Percentiles rank a stretch among this genome's conserved stretches.
phyloP scores from a whole-genome alignment of 2,888 invertebrate species.

The Blastobasis lacticolella region DNA sequence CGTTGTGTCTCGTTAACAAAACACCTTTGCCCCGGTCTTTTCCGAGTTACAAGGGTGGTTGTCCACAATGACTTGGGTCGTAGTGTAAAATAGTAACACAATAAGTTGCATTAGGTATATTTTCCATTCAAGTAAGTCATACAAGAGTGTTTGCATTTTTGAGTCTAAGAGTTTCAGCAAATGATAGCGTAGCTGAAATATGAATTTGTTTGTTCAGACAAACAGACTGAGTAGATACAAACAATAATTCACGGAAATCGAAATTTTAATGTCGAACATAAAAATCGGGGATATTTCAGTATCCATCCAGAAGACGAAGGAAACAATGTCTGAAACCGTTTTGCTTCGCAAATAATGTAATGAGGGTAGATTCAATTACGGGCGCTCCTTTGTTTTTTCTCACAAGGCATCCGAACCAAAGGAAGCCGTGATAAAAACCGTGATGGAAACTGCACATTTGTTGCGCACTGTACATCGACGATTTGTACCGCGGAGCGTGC shows the following conservation, averaged over 20 bases:
- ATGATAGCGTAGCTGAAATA: neutral
- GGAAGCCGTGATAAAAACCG: conserved; percentile 47
- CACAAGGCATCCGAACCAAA: conserved; percentile 20
- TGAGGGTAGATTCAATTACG: conserved; percentile 66
- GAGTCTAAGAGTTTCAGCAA: neutral
- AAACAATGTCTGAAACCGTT: conserved; percentile 26
- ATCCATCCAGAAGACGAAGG: too few species aligned
- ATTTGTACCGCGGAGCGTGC: conserved; percentile 57
- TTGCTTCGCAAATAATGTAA: conserved; percentile 59
- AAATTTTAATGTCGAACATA: too few species aligned
- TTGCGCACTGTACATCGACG: conserved; percentile 58
- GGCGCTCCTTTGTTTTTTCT: conserved; percentile 54
- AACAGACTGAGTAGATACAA: too few species aligned
- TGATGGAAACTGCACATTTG: conserved; percentile 64
- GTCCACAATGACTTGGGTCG: conserved; percentile 4
- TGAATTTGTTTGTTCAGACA: neutral
- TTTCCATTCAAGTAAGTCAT: neutral
- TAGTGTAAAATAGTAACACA: conserved; percentile 1
- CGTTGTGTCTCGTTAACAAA: conserved; percentile 1
- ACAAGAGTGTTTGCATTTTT: neutral
- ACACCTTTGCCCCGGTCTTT: conserved; percentile 3
- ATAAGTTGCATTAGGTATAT: neutral
- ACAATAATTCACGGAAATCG: too few species aligned
- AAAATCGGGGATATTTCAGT: too few species aligned
- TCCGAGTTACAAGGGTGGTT: conserved; percentile 5